phyloP scores from a whole-genome alignment of 1,140 invertebrate genomes.

The Drosophila arawakana region DNA sequence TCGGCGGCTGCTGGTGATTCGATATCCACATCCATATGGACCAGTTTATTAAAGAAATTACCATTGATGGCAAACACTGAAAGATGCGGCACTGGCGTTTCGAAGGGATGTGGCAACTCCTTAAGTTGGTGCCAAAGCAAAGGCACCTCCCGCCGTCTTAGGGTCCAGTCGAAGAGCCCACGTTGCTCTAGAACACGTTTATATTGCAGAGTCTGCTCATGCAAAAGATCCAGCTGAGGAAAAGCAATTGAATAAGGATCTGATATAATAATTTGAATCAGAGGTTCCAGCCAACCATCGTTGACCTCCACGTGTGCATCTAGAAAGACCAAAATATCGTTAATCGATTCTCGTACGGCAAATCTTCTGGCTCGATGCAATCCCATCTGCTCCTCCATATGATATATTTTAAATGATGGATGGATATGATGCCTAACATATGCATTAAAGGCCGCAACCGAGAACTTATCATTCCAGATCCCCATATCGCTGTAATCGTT shows the following conservation, averaged over 20 bases:
- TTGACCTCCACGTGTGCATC: slow-evolving; percentile 96
- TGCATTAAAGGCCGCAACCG: slow-evolving; percentile 87
- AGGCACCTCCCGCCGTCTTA: slow-evolving; percentile 90
- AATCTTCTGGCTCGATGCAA: slow-evolving; percentile 93
- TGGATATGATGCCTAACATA: slow-evolving; percentile 5
- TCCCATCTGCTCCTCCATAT: slow-evolving; percentile 90
- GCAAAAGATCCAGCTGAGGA: slow-evolving; percentile 90
- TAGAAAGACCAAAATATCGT: slow-evolving; percentile 94
- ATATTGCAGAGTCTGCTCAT: slow-evolving; percentile 46
- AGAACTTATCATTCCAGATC: slow-evolving; percentile 72
- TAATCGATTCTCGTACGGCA: slow-evolving; percentile 91
- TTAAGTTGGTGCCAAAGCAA: slow-evolving; percentile 91
- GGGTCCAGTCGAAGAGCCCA: slow-evolving; percentile 96
- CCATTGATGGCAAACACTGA: slow-evolving; percentile 95
- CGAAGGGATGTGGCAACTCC: slow-evolving; percentile 89
- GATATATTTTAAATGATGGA: slow-evolving; percentile 87
- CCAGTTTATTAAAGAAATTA: slow-evolving; percentile 96
- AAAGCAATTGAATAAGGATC: slow-evolving; percentile 91
- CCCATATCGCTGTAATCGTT: slow-evolving; percentile 91
- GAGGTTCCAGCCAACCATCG: slow-evolving; percentile 91
- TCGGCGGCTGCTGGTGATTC: slow-evolving; percentile 96
- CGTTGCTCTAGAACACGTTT: slow-evolving; percentile 85
- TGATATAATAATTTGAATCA: slow-evolving; percentile 88
- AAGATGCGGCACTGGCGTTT: slow-evolving; percentile 95
- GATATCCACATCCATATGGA: slow-evolving; percentile 92